These are phyloP conservation scores for Eugnorisma glareosa DNA, from an alignment of 2,888 invertebrate genomes.

Conservation along the genomic window DNA sequence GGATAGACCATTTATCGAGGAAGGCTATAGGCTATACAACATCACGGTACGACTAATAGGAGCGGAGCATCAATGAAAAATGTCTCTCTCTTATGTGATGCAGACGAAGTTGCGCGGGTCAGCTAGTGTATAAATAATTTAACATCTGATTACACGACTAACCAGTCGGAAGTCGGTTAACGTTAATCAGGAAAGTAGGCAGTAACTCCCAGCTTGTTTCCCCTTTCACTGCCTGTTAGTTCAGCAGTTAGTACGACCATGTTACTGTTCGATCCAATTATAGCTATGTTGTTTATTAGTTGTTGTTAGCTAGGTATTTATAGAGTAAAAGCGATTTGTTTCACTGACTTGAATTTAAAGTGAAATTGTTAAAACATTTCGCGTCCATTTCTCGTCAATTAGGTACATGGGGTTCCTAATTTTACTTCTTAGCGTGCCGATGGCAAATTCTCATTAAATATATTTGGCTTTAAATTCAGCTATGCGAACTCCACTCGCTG, in stretches of 20 bases:
- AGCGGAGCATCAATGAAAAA: too few relatives aligned
- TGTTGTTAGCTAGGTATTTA: not conserved
- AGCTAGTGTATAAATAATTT: not conserved
- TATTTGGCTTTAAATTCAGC: too few relatives aligned
- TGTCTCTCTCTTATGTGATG: too few relatives aligned
- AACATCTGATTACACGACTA: not conserved
- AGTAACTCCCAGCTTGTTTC: not conserved
- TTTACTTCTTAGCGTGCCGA: too few relatives aligned
- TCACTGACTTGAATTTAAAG: not conserved
- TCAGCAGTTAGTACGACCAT: not conserved
- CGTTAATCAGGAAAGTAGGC: conserved; percentile 25
- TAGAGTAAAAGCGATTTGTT: not conserved
- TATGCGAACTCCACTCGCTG: too few relatives aligned
- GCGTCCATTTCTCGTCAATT: too few relatives aligned
- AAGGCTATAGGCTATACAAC: too few relatives aligned
- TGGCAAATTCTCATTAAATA: too few relatives aligned
- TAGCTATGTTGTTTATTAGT: not conserved
- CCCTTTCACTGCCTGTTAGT: conserved; percentile 23
- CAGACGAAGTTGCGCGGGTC: too few relatives aligned
- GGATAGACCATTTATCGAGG: too few relatives aligned
- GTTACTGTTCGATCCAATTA: conserved; percentile 9
- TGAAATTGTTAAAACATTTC: not conserved
- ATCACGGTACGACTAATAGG: too few relatives aligned
- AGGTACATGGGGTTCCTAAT: too few relatives aligned
- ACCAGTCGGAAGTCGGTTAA: conserved; percentile 20